Conservation (phyloP, 1,140 invertebrate species). For the Trichonephila inaurata region DNA sequence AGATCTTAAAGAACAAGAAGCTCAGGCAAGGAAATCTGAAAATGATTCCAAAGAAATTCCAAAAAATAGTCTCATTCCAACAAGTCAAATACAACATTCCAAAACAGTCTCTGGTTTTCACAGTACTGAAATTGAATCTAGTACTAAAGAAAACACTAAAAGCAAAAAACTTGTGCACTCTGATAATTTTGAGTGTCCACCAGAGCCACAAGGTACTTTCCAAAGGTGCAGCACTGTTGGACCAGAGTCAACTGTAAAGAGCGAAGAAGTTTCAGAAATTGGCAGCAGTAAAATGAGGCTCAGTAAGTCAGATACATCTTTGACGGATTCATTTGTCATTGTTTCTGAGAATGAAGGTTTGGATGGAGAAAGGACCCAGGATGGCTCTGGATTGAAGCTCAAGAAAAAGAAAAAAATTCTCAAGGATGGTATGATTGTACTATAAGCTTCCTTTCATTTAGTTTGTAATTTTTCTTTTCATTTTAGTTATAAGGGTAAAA, state of each 20-base stretch:
- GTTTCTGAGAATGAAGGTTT: constrained; percentile 84
- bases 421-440: constrained; percentile 59
- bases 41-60: constrained; percentile 22
- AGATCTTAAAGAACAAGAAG: constrained; percentile 32
- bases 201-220: constrained; percentile 9
- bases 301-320: constrained; percentile 94
- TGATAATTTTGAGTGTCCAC: constrained; percentile 65
- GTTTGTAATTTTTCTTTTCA: too few species aligned
- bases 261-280: constrained; percentile 1
- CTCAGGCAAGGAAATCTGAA: background rate
- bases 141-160: constrained; percentile 11
- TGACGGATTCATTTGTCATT: constrained; percentile 94
- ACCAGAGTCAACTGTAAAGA: constrained; percentile 25
- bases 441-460: too few species aligned
- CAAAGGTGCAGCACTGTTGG: constrained; percentile 72
- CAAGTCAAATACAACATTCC: constrained; percentile 70
- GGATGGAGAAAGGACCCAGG: constrained; percentile 77
- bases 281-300: constrained; percentile 77
- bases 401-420: constrained; percentile 77
- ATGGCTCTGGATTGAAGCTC: background rate
- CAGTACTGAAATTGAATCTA: background rate
- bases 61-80: constrained; percentile 71
- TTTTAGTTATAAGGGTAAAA: too few species aligned
- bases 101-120: constrained; percentile 72
- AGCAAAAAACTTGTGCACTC: constrained; percentile 63